phyloP scores from a whole-genome alignment of 2,797 vertebrate species.

The Myioborus miniatus region DNA sequence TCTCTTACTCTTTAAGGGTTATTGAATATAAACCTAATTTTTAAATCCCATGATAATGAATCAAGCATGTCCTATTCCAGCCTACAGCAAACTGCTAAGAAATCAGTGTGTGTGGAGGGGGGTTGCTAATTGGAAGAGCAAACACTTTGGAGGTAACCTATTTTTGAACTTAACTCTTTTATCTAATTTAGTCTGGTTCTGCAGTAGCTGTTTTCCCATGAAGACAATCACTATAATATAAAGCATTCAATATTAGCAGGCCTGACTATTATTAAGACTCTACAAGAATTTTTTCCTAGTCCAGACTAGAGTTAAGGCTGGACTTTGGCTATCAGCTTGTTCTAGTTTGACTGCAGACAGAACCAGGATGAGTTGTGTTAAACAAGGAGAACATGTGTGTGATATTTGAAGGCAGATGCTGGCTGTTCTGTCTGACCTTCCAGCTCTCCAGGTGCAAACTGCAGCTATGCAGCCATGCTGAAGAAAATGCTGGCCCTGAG shows the following conservation, averaged over 20 bases:
- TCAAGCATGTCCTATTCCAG: not conserved
- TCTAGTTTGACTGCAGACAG: not conserved
- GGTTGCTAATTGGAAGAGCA: not conserved
- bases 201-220: not conserved
- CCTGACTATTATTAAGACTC: not conserved
- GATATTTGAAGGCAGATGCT: not conserved
- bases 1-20: not conserved
- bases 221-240: not conserved
- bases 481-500: not conserved
- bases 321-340: not conserved
- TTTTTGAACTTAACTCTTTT: not conserved
- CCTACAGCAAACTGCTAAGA: not conserved
- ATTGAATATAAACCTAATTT: not conserved
- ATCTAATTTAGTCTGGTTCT: not conserved
- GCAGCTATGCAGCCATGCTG: not conserved
- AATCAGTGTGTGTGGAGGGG: not conserved
- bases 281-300: not conserved
- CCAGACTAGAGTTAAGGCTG: not conserved
- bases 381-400: rapidly evolving
- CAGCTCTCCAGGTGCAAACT: not conserved
- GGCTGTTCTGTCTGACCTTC: not conserved
- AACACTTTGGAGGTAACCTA: not conserved
- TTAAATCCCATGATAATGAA: not conserved
- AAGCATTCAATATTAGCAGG: not conserved
- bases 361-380: not conserved